A percentile compares a stretch with the other conserved stretches of the same genome.
Conservation (phyloP, 2,797 vertebrate species). For the Acipenser transmontanus region DNA sequence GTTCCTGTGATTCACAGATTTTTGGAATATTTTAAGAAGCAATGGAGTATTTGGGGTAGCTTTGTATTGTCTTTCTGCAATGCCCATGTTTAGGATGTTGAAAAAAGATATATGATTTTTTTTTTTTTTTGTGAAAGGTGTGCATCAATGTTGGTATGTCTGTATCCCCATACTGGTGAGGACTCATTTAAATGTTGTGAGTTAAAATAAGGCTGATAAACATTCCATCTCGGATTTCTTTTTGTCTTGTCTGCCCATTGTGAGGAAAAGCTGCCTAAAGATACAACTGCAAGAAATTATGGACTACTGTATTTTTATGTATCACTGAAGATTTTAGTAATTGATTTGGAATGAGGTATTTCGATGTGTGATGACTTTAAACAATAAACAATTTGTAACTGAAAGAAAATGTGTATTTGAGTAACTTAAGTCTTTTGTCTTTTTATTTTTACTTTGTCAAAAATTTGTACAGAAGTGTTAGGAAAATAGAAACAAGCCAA, state of each 20-base stretch:
- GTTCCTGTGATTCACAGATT: too few species aligned
- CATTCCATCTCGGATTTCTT: slow-evolving; percentile 38
- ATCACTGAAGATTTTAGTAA: slow-evolving; percentile 47
- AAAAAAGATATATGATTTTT: not conserved
- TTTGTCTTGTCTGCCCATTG: not conserved
- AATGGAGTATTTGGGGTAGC: not conserved
- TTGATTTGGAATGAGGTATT: slow-evolving; percentile 64
- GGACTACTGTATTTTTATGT: slow-evolving; percentile 50
- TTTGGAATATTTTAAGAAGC: not conserved
- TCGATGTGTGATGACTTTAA: slow-evolving; percentile 64
- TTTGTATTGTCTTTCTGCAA: not conserved
- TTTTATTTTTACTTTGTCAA: too few species aligned
- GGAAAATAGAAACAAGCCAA: too few species aligned
- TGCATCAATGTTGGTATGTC: not conserved
- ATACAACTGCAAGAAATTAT: slow-evolving; percentile 29
- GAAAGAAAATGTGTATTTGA: slow-evolving; percentile 24
- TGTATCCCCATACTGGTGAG: not conserved
- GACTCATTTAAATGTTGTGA: not conserved
- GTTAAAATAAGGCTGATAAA: slow-evolving; percentile 20
- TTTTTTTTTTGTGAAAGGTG: not conserved
- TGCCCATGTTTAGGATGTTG: not conserved
- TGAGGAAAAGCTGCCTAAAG: slow-evolving; percentile 25
- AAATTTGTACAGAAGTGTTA: too few species aligned
- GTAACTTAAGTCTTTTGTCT: too few species aligned
- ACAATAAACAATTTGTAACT: slow-evolving; percentile 82